phyloP scores from a whole-genome alignment of 2,888 invertebrate species.

The Agrilus biguttatus region DNA sequence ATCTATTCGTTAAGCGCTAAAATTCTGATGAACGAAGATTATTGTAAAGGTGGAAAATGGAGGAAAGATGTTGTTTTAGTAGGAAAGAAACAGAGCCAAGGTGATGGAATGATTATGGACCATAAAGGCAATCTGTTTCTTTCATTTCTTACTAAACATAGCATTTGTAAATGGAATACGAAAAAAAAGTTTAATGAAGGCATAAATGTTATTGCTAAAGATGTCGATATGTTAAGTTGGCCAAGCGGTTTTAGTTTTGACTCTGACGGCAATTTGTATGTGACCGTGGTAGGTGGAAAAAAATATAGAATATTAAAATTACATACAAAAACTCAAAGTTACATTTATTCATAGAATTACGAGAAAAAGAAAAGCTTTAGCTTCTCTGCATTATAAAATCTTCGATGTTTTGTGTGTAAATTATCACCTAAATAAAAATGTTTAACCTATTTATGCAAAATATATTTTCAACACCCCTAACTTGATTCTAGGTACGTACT shows the following conservation, averaged over 20 bases:
- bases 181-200: constrained; percentile 35
- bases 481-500: too few species aligned
- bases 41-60: constrained; percentile 21
- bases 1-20: constrained; percentile 48
- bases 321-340: constrained; percentile 43
- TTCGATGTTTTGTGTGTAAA: too few species aligned
- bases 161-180: constrained; percentile 55
- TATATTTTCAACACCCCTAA: too few species aligned
- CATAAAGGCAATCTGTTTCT: constrained; percentile 49
- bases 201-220: constrained; percentile 19
- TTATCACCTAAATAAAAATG: too few species aligned
- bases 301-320: constrained; percentile 44
- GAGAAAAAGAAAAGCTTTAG: too few species aligned
- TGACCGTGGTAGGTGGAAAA: constrained; percentile 37
- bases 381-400: too few species aligned
- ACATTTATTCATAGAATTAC: constrained; percentile 31
- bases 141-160: constrained; percentile 50
- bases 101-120: constrained; percentile 54
- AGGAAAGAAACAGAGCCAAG: constrained; percentile 45
- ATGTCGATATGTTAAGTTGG: constrained; percentile 52
- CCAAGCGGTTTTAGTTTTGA: constrained; percentile 55
- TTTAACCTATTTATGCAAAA: too few species aligned
- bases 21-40: constrained; percentile 40
- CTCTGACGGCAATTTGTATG: constrained; percentile 45
- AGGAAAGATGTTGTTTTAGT: constrained; percentile 14